Evolutionary conservation across 1,140 invertebrate species (phyloP), one percentile per base, ranked within the genome.

Genomic region (Dinoponera quadriceps): DNA sequence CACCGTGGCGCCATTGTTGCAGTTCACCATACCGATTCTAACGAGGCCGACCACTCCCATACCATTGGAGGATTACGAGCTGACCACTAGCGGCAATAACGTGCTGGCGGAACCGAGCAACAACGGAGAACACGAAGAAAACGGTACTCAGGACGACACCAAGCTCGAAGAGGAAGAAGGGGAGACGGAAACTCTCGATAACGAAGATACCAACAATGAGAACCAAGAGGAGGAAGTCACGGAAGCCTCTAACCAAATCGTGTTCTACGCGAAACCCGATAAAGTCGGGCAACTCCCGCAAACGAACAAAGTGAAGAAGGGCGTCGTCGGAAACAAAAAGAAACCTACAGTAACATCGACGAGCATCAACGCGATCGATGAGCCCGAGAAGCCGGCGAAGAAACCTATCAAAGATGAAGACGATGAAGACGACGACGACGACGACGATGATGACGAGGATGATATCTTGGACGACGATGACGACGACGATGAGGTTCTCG

Each of bases 11-110:
- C 91, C 92, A 0, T 84, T 90, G 25, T 84, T 91, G 22, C 82
- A 90, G 16, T 91, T 92, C 11, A 92, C 92, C 1, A 89, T 94
- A 69, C 91, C 93, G 2, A 62, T 91, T 16, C 65, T 93, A 14
- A 85, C 83, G 0, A 89, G 90, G 11, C 89, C 85, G 2, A 86
- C 89, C 0, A 59, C 88, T 3, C 33, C 48, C 0, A 2, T 33
- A 9, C 11, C 62, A 0, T 13, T 63, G 9, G 75, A 66, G 11
- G 11, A 59, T 20, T 49, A 82, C 18, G 84, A 75, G 0, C 33
- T 16, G 63, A 38, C 63, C 0, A 68, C 11, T n/a, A 63, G 13
- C 7, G 49, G 25, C 25, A 16, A 54, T 25, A 65, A 49, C 51
- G 44, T 25, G 13, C 44, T 63, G 20, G 4, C n/a, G 48, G 25